Conservation (phyloP, 2,113 vertebrate species). For the Dipodomys merriami region DNA sequence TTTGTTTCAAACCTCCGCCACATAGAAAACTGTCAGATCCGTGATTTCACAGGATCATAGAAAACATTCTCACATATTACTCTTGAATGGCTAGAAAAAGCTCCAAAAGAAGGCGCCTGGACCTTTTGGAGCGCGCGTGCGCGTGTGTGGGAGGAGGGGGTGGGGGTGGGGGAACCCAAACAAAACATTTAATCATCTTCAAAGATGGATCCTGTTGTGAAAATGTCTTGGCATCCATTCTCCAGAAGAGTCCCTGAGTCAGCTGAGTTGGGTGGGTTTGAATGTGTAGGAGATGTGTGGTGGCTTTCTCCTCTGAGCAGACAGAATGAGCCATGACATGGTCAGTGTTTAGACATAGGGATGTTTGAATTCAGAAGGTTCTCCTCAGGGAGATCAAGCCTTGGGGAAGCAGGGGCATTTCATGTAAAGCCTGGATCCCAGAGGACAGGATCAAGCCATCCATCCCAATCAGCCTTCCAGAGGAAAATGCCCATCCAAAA, state of each 20-base stretch:
- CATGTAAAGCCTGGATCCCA: background rate
- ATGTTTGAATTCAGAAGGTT: background rate
- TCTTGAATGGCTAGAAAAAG: background rate
- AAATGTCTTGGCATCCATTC: constrained; percentile 52
- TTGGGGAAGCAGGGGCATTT: background rate
- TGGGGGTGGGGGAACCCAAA: no score
- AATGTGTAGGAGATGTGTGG: constrained; percentile 52
- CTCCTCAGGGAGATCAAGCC: background rate
- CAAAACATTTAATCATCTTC: constrained; percentile 38
- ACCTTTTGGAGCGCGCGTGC: background rate
- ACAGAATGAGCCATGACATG: background rate
- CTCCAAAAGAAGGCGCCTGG: constrained; percentile 4
- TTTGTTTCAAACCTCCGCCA: constrained; percentile 36
- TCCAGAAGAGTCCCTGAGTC: constrained; percentile 55
- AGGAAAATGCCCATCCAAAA: background rate
- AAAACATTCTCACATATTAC: background rate
- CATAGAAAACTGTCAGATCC: background rate
- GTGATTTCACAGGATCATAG: background rate
- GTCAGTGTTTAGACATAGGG: constrained; percentile 15
- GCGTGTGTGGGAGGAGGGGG: no score
- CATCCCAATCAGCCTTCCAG: no score
- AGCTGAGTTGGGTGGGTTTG: background rate
- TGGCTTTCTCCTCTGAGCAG: background rate
- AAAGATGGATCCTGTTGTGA: constrained; percentile 53
- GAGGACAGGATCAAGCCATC: no score